These are phyloP conservation scores for Pollenia angustigena DNA, from an alignment of 2,888 invertebrate species.

Conservation along the genomic window DNA sequence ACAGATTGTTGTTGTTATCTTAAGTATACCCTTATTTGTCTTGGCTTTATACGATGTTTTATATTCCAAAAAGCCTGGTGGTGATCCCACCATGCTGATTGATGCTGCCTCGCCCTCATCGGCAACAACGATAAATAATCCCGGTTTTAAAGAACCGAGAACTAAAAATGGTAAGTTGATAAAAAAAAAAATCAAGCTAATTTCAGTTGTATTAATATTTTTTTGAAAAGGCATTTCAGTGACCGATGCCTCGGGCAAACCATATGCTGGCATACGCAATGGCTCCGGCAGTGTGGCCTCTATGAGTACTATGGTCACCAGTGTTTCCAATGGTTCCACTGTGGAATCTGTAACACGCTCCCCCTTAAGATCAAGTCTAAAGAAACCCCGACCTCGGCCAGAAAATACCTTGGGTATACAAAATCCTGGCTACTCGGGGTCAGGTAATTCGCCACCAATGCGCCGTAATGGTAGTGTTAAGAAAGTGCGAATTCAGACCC, in stretches of 20 bases:
- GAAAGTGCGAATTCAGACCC: slow-evolving; percentile 95
- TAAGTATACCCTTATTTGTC: slow-evolving; percentile 90
- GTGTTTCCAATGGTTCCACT: slow-evolving; percentile 85
- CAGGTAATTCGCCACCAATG: slow-evolving; percentile 92
- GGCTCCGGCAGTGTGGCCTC: slow-evolving; percentile 89
- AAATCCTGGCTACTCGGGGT: slow-evolving; percentile 90
- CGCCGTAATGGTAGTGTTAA: slow-evolving; percentile 94
- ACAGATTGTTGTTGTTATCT: slow-evolving; percentile 91
- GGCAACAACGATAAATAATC: slow-evolving; percentile 93
- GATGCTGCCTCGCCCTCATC: slow-evolving; percentile 85
- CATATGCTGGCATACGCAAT: slow-evolving; percentile 88
- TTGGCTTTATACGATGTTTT: slow-evolving; percentile 92
- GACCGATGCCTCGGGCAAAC: slow-evolving; percentile 94
- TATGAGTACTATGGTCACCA: slow-evolving; percentile 90
- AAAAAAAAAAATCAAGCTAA: background rate
- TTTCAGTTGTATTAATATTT: slow-evolving; percentile 28
- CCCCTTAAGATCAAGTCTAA: slow-evolving; percentile 91
- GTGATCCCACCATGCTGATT: slow-evolving; percentile 90
- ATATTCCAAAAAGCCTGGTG: slow-evolving; percentile 90
- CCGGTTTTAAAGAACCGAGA: slow-evolving; percentile 92
- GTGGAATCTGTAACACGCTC: slow-evolving; percentile 86
- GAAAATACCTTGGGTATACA: slow-evolving; percentile 91
- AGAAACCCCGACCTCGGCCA: slow-evolving; percentile 88
- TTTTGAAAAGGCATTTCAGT: slow-evolving; percentile 89
- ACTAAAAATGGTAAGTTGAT: slow-evolving; percentile 81